These are phyloP conservation scores for Temnothorax curvispinosus DNA, from an alignment of 1,140 invertebrate genomes.

Conservation along the genomic window DNA sequence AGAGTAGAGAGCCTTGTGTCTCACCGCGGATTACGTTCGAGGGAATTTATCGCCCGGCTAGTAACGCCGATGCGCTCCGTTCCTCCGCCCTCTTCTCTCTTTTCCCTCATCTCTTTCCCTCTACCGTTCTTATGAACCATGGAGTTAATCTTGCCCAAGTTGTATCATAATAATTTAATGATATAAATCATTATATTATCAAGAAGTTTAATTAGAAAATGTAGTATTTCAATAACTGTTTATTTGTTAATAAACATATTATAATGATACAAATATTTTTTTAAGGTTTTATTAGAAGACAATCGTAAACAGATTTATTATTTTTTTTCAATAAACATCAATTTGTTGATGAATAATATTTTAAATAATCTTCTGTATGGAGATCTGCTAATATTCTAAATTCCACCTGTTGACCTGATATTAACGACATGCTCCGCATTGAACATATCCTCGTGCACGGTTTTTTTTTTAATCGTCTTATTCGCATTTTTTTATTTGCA, in stretches of 20 bases:
- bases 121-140: background rate
- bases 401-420: background rate
- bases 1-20: constrained; percentile 73
- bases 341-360: background rate
- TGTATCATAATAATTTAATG: background rate
- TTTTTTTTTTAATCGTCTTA: background rate
- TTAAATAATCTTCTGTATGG: background rate
- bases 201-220: background rate
- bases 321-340: background rate
- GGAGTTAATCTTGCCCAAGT: background rate
- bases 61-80: constrained; percentile 56
- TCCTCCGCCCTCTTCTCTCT: background rate
- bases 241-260: background rate
- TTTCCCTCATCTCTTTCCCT: background rate
- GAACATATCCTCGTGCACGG: background rate
- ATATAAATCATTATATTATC: background rate
- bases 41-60: constrained; percentile 72
- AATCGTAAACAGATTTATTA: too few relatives aligned
- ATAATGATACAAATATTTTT: background rate
- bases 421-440: background rate
- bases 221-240: background rate
- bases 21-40: constrained; percentile 74
- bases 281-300: background rate
- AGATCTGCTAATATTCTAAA: constrained; percentile 1
- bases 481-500: constrained; percentile 25